phyloP scores from a whole-genome alignment of 2,888 invertebrate species.

The Lasioglossum marginatum region DNA sequence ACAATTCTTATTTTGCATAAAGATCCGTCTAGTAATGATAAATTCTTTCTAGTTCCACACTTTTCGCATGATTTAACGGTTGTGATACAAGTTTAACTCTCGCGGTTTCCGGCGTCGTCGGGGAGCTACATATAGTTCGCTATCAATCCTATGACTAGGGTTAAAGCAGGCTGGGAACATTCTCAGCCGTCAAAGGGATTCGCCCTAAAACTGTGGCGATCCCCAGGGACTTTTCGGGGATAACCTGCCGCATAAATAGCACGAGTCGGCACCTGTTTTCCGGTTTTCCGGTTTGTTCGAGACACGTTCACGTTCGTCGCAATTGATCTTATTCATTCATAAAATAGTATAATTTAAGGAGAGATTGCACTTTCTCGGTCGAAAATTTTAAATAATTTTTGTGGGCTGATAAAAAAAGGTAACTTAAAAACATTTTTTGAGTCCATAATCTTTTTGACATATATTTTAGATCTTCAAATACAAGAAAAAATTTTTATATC shows the following conservation, averaged over 20 bases:
- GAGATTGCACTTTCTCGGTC: too few relatives aligned
- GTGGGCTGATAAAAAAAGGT: too few relatives aligned
- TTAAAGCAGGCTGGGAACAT: constrained; percentile 24
- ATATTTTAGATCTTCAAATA: too few relatives aligned
- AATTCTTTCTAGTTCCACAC: neutral
- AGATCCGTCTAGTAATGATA: too few relatives aligned
- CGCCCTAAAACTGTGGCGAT: constrained; percentile 40
- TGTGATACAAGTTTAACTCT: neutral
- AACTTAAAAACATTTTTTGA: too few relatives aligned
- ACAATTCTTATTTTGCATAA: too few relatives aligned
- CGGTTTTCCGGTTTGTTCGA: neutral
- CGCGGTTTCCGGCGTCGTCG: constrained; percentile 25
- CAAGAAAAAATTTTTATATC: too few relatives aligned
- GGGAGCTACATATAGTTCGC: neutral
- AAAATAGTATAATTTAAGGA: neutral
- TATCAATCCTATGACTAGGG: constrained; percentile 1
- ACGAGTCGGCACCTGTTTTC: constrained; percentile 44
- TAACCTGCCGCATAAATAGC: constrained; percentile 62
- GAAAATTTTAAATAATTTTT: too few relatives aligned
- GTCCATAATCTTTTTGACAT: too few relatives aligned
- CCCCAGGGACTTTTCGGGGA: constrained; percentile 46
- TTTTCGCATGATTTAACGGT: too few relatives aligned
- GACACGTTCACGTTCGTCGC: neutral
- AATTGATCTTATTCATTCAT: neutral
- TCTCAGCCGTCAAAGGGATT: constrained; percentile 47